These are phyloP conservation scores for Nyctibius grandis DNA, from an alignment of 2,797 vertebrate species.

Conservation along the genomic window DNA sequence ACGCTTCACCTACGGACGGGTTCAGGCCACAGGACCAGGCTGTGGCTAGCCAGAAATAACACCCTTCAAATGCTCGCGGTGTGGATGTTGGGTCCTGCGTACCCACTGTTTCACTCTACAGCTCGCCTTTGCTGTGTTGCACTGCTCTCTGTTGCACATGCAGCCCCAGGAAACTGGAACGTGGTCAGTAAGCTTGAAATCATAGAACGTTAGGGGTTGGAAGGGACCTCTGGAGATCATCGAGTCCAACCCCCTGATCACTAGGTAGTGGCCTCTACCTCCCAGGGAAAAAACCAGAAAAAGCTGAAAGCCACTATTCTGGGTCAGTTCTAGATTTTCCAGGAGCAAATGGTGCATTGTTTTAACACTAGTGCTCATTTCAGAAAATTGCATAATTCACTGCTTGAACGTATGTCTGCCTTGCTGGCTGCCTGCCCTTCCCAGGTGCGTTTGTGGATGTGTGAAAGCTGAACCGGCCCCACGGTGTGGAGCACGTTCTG, in stretches of 20 bases:
- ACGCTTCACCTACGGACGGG: fast-evolving
- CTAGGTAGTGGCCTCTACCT: background rate
- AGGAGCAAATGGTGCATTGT: background rate
- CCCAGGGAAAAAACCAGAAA: background rate
- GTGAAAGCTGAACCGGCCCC: background rate
- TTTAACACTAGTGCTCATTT: background rate
- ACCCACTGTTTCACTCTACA: background rate
- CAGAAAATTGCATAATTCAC: background rate
- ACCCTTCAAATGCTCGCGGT: background rate
- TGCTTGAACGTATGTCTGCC: background rate
- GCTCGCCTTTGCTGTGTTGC: background rate
- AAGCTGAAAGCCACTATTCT: background rate
- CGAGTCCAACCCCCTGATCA: too few species aligned
- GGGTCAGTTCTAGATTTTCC: background rate
- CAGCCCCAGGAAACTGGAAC: background rate
- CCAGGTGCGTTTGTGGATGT: background rate
- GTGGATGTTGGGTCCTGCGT: background rate
- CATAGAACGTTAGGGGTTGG: too few species aligned
- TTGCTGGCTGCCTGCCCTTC: background rate
- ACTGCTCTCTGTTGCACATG: background rate
- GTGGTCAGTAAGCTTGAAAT: background rate
- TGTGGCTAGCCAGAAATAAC: background rate
- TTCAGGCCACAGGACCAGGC: background rate
- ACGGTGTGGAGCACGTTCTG: background rate
- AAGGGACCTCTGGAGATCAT: too few species aligned